A percentile compares a stretch with the other conserved stretches of the same genome.
These are phyloP conservation scores for Caprella mutica DNA, from an alignment of 2,888 invertebrate species.

Conservation along the genomic window DNA sequence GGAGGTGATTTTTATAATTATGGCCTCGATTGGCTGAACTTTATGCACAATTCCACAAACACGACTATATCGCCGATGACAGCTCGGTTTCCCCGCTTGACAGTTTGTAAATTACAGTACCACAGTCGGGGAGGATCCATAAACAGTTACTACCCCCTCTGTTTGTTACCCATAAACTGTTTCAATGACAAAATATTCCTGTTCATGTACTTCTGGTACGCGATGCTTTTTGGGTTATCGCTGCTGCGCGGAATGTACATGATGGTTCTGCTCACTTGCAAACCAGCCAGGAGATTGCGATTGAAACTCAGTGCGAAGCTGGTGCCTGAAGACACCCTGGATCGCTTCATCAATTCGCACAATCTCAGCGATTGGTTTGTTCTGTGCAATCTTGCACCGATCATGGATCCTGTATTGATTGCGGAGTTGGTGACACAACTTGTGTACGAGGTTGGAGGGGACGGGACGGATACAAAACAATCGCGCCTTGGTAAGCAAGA, in stretches of 20 bases:
- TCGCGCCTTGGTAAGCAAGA: constrained; percentile 34
- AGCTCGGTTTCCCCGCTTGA: constrained; percentile 32
- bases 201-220: constrained; percentile 34
- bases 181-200: constrained; percentile 34
- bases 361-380: constrained; percentile 34
- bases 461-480: constrained; percentile 31
- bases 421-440: constrained; percentile 33
- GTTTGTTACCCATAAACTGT: constrained; percentile 33
- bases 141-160: constrained; percentile 34
- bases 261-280: constrained; percentile 32
- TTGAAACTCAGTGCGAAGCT: constrained; percentile 33
- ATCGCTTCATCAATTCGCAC: constrained; percentile 33
- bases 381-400: constrained; percentile 32
- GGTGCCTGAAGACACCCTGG: constrained; percentile 32
- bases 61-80: constrained; percentile 34
- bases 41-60: constrained; percentile 34
- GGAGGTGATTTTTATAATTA: constrained; percentile 34
- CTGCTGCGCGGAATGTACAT: constrained; percentile 31
- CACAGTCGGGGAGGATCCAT: constrained; percentile 34
- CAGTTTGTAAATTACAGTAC: constrained; percentile 33
- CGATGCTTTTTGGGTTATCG: constrained; percentile 32
- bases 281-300: constrained; percentile 31
- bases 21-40: constrained; percentile 33
- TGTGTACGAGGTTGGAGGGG: constrained; percentile 34
- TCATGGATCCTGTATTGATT: constrained; percentile 34